These are phyloP conservation scores for Drosophila mimetica DNA, from an alignment of 2,888 invertebrate genomes.

Conservation along the genomic window DNA sequence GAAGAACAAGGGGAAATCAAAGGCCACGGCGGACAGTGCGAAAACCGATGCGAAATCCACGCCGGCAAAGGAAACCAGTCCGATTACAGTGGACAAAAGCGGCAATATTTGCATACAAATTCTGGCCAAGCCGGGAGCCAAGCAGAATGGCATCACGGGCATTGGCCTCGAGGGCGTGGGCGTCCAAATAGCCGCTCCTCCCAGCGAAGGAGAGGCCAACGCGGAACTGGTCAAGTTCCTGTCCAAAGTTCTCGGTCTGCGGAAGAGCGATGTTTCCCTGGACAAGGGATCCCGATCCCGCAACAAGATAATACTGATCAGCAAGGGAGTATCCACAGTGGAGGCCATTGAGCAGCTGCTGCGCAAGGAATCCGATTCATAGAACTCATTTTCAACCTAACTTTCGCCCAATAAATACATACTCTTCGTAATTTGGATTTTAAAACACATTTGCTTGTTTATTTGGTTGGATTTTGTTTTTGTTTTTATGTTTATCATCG, in stretches of 20 bases:
- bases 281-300: conserved; percentile 87
- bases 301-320: conserved; percentile 86
- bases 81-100: conserved; percentile 85
- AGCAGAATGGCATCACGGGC: conserved; percentile 88
- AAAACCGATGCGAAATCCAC: conserved; percentile 6
- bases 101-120: conserved; percentile 88
- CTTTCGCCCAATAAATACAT: not conserved
- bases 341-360: conserved; percentile 85
- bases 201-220: conserved; percentile 92
- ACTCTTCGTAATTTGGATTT: conserved; percentile 34
- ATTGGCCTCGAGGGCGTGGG: conserved; percentile 88
- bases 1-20: conserved; percentile 72
- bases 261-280: conserved; percentile 89
- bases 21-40: conserved; percentile 18
- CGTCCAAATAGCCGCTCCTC: conserved; percentile 92
- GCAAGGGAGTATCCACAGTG: conserved; percentile 84
- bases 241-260: conserved; percentile 88
- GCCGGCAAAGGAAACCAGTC: conserved; percentile 38
- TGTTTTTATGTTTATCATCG: conserved; percentile 55
- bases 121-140: conserved; percentile 91
- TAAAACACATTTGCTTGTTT: conserved; percentile 57
- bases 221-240: conserved; percentile 90
- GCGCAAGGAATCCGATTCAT: conserved; percentile 77
- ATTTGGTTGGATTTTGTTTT: conserved; percentile 43
- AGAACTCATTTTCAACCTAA: not conserved